Evolutionary conservation across 2,888 invertebrate species (phyloP).

Genomic region (Melolontha melolontha): DNA sequence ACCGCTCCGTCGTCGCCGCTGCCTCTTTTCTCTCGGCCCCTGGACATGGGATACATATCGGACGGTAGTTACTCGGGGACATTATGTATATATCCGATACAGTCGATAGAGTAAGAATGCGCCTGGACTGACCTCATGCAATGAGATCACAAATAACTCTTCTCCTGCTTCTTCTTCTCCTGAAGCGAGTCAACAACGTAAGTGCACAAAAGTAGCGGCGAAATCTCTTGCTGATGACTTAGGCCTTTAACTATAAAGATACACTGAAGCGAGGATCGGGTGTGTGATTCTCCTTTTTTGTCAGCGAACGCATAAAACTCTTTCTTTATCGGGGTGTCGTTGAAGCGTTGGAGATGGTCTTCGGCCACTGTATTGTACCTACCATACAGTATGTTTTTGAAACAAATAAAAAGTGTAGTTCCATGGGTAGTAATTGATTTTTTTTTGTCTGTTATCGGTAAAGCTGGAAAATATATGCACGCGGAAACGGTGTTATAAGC

Average conservation of each 20-base stretch:
- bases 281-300: conserved; percentile 27
- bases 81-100: conserved; percentile 52
- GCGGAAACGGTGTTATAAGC: no score
- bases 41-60: conserved; percentile 57
- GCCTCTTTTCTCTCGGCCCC: conserved; percentile 27
- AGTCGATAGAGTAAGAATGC: conserved; percentile 51
- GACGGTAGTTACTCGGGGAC: conserved; percentile 51
- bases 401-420: conserved; percentile 7
- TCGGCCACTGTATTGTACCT: conserved; percentile 28
- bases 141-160: conserved; percentile 42
- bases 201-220: conserved; percentile 15
- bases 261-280: conserved; percentile 33
- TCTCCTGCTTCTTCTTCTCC: conserved; percentile 21
- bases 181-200: conserved; percentile 19
- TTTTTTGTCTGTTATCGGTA: not conserved
- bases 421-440: not conserved
- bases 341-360: conserved; percentile 19
- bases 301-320: conserved; percentile 35
- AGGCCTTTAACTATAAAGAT: conserved; percentile 39
- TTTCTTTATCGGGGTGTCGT: conserved; percentile 33
- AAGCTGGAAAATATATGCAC: no score
- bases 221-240: conserved; percentile 37
- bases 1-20: conserved; percentile 16
- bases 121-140: conserved; percentile 47
- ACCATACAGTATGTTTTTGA: conserved; percentile 13